These are phyloP conservation scores for Scaptomyza flava DNA, from an alignment of 2,888 invertebrate species.

Conservation along the genomic window DNA sequence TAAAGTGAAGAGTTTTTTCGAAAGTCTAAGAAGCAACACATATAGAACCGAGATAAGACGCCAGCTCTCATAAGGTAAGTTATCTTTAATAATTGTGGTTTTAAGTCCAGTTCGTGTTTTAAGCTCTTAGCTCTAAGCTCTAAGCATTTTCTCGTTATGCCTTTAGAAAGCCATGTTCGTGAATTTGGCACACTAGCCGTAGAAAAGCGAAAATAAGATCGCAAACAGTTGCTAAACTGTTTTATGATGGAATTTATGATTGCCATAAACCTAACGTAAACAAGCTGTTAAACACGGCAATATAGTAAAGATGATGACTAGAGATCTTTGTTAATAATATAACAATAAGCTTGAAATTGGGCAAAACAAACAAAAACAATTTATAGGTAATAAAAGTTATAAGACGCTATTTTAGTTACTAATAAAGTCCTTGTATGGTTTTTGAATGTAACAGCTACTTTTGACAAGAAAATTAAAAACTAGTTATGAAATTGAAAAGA, in stretches of 20 bases:
- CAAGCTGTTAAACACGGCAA: not conserved
- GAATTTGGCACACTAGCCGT: conserved; percentile 40
- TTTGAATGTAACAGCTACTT: too few relatives aligned
- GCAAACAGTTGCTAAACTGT: conserved; percentile 15
- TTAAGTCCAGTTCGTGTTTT: conserved; percentile 39
- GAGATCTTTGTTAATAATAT: not conserved
- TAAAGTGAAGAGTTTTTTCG: conserved; percentile 28
- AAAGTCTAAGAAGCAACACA: conserved; percentile 7
- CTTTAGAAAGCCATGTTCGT: conserved; percentile 46
- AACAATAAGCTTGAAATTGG: not conserved
- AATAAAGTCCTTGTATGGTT: too few relatives aligned
- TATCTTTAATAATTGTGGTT: conserved; percentile 22
- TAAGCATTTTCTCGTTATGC: conserved; percentile 9
- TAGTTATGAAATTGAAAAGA: too few relatives aligned
- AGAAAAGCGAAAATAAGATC: conserved; percentile 33
- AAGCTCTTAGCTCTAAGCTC: conserved; percentile 19
- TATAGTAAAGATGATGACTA: not conserved
- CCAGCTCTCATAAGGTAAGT: conserved; percentile 48
- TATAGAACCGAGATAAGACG: conserved; percentile 1
- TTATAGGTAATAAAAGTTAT: not conserved
- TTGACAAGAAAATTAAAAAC: too few relatives aligned
- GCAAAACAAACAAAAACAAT: not conserved
- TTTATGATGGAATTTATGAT: conserved; percentile 24
- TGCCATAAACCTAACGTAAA: conserved; percentile 19
- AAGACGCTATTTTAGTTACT: too few relatives aligned